These are phyloP conservation scores for Myiopsitta monachus DNA, from an alignment of 2,113 vertebrate species.

Conservation along the genomic window DNA sequence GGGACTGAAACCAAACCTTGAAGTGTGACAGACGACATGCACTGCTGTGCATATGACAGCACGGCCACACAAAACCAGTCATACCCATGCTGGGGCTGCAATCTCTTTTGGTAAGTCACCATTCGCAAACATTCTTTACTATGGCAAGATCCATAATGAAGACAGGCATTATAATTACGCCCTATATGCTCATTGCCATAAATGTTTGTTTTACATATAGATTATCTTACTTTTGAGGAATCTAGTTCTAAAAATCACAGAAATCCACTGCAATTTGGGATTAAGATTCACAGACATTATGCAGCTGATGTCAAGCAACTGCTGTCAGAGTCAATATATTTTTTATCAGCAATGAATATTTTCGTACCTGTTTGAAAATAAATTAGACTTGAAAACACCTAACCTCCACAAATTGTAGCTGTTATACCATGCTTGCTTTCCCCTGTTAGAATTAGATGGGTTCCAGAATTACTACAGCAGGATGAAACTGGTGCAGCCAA, in stretches of 20 bases:
- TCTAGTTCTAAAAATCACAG: not conserved
- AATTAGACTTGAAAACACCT: not conserved
- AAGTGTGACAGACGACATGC: not conserved
- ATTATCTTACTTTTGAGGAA: not conserved
- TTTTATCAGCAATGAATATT: not conserved
- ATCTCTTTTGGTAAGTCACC: not conserved
- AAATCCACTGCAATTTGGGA: not conserved
- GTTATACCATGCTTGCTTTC: not conserved
- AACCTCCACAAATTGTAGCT: not conserved
- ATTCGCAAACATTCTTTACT: not conserved
- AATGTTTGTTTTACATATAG: not conserved
- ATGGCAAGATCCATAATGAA: not conserved
- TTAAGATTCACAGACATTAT: not conserved
- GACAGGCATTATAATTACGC: not conserved
- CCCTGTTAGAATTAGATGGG: not conserved
- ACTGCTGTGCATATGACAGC: not conserved
- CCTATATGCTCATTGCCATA: not conserved
- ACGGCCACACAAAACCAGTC: not conserved
- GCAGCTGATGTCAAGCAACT: not conserved
- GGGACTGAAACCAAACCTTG: not conserved
- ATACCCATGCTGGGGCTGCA: accelerated
- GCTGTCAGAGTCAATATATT: not conserved
- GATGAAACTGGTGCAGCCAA: not conserved
- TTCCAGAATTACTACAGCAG: not conserved
- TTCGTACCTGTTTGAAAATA: not conserved